Evolutionary conservation across 2,113 vertebrate genomes (phyloP).

Genomic region (Chinchilla lanigera): DNA sequence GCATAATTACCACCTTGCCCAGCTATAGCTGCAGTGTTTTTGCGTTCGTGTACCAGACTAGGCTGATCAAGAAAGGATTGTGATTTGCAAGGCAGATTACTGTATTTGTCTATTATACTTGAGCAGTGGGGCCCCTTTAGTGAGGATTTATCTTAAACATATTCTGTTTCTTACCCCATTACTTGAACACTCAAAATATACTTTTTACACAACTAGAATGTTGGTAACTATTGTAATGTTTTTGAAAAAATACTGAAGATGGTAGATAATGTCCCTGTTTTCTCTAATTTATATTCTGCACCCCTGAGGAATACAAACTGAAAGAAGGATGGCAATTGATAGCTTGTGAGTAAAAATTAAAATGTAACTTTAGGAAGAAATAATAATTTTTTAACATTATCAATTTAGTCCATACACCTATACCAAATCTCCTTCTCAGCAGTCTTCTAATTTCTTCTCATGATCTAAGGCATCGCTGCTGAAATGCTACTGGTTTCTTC

Average conservation of each 20-base stretch:
- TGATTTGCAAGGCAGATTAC: background rate
- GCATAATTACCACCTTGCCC: background rate
- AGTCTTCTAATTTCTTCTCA: background rate
- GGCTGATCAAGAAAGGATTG: background rate
- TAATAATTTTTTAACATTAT: background rate
- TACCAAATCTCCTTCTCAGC: background rate
- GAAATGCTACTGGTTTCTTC: background rate
- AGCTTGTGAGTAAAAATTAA: constrained; percentile 11
- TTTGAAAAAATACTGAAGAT: background rate
- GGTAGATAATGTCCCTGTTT: background rate
- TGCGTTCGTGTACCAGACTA: background rate
- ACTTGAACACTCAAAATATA: background rate
- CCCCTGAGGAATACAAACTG: background rate
- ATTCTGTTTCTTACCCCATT: background rate
- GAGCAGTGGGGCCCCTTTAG: background rate
- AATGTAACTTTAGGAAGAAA: constrained; percentile 36
- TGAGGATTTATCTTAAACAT: background rate
- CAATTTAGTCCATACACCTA: background rate
- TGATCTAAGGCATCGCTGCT: background rate
- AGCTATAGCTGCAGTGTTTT: background rate
- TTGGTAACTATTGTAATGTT: constrained; percentile 4
- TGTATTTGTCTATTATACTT: background rate
- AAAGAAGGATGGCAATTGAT: background rate
- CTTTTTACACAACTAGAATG: background rate
- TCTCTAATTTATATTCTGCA: background rate